Percentiles rank a stretch among this genome's conserved stretches.
These are phyloP conservation scores for Apoderus coryli DNA, from an alignment of 2,888 invertebrate genomes.

Conservation along the genomic window DNA sequence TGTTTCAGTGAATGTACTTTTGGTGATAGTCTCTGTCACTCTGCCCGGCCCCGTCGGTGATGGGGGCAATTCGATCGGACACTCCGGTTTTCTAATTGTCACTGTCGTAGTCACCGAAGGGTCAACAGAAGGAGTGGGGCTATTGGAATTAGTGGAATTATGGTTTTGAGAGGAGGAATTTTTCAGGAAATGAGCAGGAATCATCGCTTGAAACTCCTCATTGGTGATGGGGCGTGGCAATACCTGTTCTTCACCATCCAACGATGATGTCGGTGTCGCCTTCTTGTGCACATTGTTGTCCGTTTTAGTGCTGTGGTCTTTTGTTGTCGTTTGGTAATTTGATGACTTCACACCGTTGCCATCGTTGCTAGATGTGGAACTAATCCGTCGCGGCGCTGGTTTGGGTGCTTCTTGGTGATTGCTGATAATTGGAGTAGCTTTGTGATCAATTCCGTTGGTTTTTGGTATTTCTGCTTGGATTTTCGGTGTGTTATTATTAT, in stretches of 20 bases:
- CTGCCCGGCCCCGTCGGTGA: conserved; percentile 71
- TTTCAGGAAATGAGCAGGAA: conserved; percentile 75
- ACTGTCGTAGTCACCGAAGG: conserved; percentile 53
- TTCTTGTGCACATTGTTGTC: conserved; percentile 24
- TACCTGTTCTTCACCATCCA: conserved; percentile 38
- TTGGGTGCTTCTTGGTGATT: conserved; percentile 27
- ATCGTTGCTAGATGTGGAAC: conserved; percentile 15
- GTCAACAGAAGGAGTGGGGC: conserved; percentile 25
- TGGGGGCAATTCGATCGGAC: conserved; percentile 60
- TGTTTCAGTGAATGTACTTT: conserved; percentile 90
- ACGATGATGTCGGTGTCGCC: conserved; percentile 37
- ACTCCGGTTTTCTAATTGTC: conserved; percentile 63
- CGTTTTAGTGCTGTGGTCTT: conserved; percentile 12
- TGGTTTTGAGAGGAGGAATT: conserved; percentile 20
- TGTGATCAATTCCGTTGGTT: conserved; percentile 28
- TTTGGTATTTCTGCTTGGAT: conserved; percentile 19
- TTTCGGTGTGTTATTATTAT: too few relatives aligned
- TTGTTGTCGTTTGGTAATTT: conserved; percentile 20
- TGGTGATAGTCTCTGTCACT: conserved; percentile 90
- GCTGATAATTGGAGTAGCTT: conserved; percentile 25
- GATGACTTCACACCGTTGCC: too few relatives aligned
- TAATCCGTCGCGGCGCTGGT: conserved; percentile 26
- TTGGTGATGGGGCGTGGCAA: conserved; percentile 73
- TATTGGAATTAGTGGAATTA: conserved; percentile 2
- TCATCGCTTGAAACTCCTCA: conserved; percentile 92